A percentile compares a stretch with the other conserved stretches of the same genome.
These are phyloP conservation scores for Akabosia matsudoensis DNA, from an alignment of 1,140 invertebrate species.

Conservation along the genomic window DNA sequence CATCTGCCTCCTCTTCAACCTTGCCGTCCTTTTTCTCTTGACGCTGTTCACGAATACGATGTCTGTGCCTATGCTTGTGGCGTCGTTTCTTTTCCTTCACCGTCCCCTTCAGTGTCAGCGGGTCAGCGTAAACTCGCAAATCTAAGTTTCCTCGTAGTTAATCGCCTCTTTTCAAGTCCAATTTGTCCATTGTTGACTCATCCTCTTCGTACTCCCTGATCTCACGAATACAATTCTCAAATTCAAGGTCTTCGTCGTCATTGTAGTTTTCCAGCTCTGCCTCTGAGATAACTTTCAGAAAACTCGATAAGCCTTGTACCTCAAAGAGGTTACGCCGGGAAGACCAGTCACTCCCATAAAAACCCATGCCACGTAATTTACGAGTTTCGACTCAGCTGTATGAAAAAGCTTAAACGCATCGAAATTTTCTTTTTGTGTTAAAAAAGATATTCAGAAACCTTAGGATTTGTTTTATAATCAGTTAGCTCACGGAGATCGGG, in stretches of 20 bases:
- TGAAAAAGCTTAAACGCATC: not conserved
- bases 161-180: slow-evolving; percentile 3
- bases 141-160: not conserved
- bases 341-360: slow-evolving; percentile 28
- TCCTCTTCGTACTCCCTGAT: not conserved
- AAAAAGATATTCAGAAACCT: too few relatives aligned
- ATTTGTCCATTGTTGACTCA: not conserved
- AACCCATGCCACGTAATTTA: slow-evolving; percentile 28
- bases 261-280: not conserved
- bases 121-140: not conserved
- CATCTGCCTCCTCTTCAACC: not conserved
- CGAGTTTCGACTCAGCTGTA: slow-evolving; percentile 32
- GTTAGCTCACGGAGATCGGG: slow-evolving; percentile 28
- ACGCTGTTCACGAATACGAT: not conserved
- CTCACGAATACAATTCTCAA: not conserved
- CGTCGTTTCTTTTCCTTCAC: not conserved
- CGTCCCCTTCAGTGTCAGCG: not conserved
- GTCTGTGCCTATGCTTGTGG: not conserved
- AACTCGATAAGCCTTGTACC: not conserved
- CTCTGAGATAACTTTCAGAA: not conserved
- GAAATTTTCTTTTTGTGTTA: too few relatives aligned
- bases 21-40: not conserved
- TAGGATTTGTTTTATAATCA: not conserved
- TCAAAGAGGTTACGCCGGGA: slow-evolving; percentile 20
- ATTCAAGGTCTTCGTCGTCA: slow-evolving; percentile 13